These are phyloP conservation scores for Cryptus viduatorius DNA, from an alignment of 2,888 invertebrate genomes.

Conservation along the genomic window DNA sequence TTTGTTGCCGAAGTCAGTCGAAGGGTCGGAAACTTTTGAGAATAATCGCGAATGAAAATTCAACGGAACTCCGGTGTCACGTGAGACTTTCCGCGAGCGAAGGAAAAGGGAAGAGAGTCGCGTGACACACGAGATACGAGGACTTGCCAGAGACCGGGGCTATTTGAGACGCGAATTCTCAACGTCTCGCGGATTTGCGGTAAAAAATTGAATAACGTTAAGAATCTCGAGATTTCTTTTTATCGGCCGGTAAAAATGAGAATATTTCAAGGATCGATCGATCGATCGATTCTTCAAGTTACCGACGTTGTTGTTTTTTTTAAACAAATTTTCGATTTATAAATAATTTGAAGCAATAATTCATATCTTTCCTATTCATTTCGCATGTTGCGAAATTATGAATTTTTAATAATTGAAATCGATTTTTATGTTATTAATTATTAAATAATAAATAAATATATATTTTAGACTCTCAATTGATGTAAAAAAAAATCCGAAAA, in stretches of 20 bases:
- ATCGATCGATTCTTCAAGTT: background rate
- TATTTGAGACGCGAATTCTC: background rate
- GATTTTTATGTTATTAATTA: too few species aligned
- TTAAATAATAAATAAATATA: too few species aligned
- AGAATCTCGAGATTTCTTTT: background rate
- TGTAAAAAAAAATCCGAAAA: too few species aligned
- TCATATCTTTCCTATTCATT: background rate
- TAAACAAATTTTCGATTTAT: too few species aligned
- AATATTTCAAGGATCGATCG: background rate
- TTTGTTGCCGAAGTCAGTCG: background rate
- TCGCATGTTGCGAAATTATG: background rate
- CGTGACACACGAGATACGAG: slow-evolving; percentile 34
- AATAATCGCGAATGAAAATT: slow-evolving; percentile 5
- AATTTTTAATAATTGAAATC: background rate
- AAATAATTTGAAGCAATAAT: too few species aligned
- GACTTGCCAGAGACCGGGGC: background rate
- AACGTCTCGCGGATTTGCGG: background rate
- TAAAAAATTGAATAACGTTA: background rate
- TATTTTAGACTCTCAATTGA: too few species aligned
- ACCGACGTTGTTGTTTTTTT: background rate
- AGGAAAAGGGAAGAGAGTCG: slow-evolving; percentile 9
- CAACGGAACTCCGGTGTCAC: background rate
- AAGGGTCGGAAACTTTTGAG: background rate
- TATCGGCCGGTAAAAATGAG: background rate
- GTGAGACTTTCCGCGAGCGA: slow-evolving; percentile 30